phyloP scores from a whole-genome alignment of 2,797 vertebrate species.

The Fringilla coelebs region DNA sequence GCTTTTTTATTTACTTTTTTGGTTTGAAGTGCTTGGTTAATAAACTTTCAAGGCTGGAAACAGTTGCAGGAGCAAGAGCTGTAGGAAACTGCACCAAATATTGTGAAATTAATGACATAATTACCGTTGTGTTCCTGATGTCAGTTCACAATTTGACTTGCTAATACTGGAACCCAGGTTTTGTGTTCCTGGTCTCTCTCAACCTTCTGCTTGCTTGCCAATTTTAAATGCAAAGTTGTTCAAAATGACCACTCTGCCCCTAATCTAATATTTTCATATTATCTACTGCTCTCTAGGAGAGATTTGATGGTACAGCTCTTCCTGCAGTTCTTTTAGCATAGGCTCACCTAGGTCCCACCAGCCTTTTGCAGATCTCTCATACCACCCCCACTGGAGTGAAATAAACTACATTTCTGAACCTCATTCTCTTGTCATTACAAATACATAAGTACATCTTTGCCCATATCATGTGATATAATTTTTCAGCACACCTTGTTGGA shows the following conservation, averaged over 20 bases:
- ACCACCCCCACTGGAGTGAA: accelerated
- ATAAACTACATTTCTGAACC: background rate
- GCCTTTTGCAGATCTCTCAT: background rate
- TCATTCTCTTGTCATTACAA: background rate
- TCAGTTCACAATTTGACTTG: background rate
- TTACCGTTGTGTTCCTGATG: accelerated
- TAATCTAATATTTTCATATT: background rate
- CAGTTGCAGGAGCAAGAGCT: background rate
- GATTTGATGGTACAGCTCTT: background rate
- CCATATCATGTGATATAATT: background rate
- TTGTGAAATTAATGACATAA: background rate
- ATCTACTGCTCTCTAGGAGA: background rate
- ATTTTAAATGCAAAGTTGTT: background rate
- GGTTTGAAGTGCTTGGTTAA: background rate
- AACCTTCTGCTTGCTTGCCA: background rate
- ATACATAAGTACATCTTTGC: background rate
- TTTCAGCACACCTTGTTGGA: background rate
- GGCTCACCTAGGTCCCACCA: background rate
- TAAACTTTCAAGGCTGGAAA: background rate
- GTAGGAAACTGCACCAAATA: background rate
- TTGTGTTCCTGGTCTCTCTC: background rate
- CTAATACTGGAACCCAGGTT: background rate
- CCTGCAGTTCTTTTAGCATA: background rate
- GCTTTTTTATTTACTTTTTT: background rate
- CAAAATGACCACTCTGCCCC: background rate